phyloP scores from a whole-genome alignment of 2,797 vertebrate species.

The Arrhamphus sclerolepis region DNA sequence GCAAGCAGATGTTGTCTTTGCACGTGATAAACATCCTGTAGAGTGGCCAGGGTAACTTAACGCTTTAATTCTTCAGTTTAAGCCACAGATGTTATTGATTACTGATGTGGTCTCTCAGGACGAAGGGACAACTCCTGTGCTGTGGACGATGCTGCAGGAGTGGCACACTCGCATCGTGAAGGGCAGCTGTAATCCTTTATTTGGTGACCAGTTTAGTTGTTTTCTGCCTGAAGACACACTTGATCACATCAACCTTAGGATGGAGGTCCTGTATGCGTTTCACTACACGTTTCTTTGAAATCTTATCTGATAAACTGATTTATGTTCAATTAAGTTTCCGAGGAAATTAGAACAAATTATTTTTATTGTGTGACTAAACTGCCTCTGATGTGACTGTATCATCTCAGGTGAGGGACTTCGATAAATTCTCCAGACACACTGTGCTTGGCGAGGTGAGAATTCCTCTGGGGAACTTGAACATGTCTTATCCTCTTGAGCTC shows the following conservation, averaged over 20 bases:
- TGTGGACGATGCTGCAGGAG: constrained; percentile 76
- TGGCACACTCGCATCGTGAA: constrained; percentile 78
- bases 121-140: constrained; percentile 5
- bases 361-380: neutral
- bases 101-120: constrained; percentile 33
- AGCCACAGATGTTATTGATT: neutral
- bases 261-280: constrained; percentile 68
- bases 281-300: no score
- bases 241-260: constrained; percentile 68
- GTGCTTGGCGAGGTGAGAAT: constrained; percentile 79
- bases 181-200: constrained; percentile 73
- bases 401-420: constrained; percentile 80
- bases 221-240: constrained; percentile 60
- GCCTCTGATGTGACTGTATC: constrained; percentile 20
- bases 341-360: no score
- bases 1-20: no score
- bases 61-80: neutral
- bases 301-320: no score
- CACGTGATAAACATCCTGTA: no score
- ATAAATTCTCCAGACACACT: constrained; percentile 81
- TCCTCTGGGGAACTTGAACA: constrained; percentile 65
- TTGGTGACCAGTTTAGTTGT: constrained; percentile 80
- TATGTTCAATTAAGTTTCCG: neutral
- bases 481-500: constrained; percentile 75
- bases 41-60: no score